Base-by-base conservation (phyloP, 1,140 invertebrate genomes). In the Drosophila aff. region DNA sequence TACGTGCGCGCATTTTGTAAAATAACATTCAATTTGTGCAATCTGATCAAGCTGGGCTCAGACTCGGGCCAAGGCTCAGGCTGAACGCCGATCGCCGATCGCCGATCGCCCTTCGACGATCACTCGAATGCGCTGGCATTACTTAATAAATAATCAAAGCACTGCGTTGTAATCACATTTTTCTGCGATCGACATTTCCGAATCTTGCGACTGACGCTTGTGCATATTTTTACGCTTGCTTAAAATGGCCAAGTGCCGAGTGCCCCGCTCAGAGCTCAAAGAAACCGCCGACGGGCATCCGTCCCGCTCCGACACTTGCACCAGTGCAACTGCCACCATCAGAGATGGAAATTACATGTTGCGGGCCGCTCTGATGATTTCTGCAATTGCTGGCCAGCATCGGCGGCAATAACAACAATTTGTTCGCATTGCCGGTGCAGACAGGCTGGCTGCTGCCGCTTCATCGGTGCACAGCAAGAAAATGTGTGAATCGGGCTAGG, bases 1-100 rank as follows among this genome's bases (percentile, higher is more conserved):
- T 91, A 92, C 90, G 90, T 92, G 90, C 55, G 79, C 72, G 79
- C 90, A 89, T 82, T 91, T 92, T 81, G 59, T 73, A 90, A 90
- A 92, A 92, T 92, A 92, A 92, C 90, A 92, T 91, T 92, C 90
- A 92, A 92, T 92, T 92, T 92, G 90, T 92, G 80, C 72, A 85
- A 91, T 76, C 89, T 91, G 89, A 91, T 90, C 85, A 83, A 86
- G 81, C 84, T 82, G 72, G 67, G 55, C 81, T 87, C 73, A 73
- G 57, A 16, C 33, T 13, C 16, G 10, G 16, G 2, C 21, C 8
- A 21, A 33, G 28, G 6, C 21, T n/a, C 26, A 33, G 31, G 4
- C 49, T 33, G 13, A 59, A 59, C 44, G 53, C 26, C 26, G 26
- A 59, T 66, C 44, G 53, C 23, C 23, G 23, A 59, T 66, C 44